Evolutionary conservation across 1,140 invertebrate species (phyloP).

Genomic region (Lordiphosa mommai): DNA sequence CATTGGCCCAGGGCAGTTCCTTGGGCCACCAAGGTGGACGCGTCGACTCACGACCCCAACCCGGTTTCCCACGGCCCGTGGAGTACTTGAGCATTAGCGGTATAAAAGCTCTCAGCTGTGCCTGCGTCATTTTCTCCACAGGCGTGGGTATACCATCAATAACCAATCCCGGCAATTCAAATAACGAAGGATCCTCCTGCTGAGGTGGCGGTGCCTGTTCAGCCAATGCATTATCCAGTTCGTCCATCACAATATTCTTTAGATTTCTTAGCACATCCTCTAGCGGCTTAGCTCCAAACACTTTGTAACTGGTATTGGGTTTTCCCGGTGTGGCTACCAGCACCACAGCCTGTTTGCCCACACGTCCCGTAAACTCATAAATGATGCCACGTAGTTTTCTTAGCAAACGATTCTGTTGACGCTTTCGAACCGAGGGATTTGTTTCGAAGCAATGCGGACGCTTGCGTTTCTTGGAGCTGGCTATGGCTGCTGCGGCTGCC

Average conservation of each 20-base stretch:
- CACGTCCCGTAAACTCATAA: conserved; percentile 97
- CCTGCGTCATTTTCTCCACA: conserved; percentile 99
- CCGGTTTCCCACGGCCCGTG: conserved; percentile 96
- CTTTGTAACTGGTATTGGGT: conserved; percentile 96
- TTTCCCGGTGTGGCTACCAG: conserved; percentile 97
- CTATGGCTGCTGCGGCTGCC: conserved; percentile 98
- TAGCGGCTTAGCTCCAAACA: conserved; percentile 97
- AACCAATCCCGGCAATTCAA: conserved; percentile 96
- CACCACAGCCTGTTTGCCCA: conserved; percentile 98
- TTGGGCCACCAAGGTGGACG: conserved; percentile 98
- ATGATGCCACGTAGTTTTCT: conserved; percentile 96
- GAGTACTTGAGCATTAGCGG: conserved; percentile 99
- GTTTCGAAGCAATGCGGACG: conserved; percentile 98
- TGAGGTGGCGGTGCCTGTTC: conserved; percentile 96
- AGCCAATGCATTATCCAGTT: conserved; percentile 94
- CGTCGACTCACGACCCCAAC: conserved; percentile 97
- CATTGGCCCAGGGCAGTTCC: conserved; percentile 98
- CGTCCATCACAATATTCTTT: conserved; percentile 94
- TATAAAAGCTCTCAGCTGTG: conserved; percentile 97
- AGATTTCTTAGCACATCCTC: conserved; percentile 97
- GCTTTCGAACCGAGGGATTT: conserved; percentile 96
- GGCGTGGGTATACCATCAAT: conserved; percentile 99
- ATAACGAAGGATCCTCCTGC: conserved; percentile 94
- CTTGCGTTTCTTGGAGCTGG: conserved; percentile 97
- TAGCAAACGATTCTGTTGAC: conserved; percentile 96